A percentile compares a stretch with the other conserved stretches of the same genome.
phyloP scores from a whole-genome alignment of 2,797 vertebrate species.

The Bradypus variegatus region DNA sequence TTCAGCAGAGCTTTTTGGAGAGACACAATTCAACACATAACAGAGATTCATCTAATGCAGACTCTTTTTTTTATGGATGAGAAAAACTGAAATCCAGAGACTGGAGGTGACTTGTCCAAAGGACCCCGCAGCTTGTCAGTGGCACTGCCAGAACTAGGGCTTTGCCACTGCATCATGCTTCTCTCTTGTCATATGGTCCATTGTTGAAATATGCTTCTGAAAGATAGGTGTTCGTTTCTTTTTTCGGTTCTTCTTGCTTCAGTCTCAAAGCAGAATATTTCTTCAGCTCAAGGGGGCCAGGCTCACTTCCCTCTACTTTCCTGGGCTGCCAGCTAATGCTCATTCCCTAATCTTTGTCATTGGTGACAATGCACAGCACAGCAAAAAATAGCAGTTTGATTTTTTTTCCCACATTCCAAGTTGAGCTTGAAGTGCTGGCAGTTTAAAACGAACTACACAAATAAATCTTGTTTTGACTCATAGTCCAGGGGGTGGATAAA shows the following conservation, averaged over 20 bases:
- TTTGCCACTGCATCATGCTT: neutral
- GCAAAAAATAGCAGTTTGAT: slow-evolving; percentile 63
- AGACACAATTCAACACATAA: too few relatives aligned
- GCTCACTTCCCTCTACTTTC: neutral
- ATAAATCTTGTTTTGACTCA: slow-evolving; percentile 71
- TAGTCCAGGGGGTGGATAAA: slow-evolving; percentile 62
- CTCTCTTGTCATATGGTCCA: neutral
- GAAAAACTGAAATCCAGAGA: neutral
- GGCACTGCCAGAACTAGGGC: neutral
- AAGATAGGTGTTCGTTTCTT: neutral
- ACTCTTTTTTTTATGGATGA: neutral
- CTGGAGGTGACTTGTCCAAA: slow-evolving; percentile 4
- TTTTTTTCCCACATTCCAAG: slow-evolving; percentile 43
- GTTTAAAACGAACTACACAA: slow-evolving; percentile 62
- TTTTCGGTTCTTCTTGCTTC: neutral
- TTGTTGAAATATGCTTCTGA: neutral
- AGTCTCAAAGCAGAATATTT: neutral
- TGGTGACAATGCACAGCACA: slow-evolving; percentile 33
- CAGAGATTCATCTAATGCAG: neutral
- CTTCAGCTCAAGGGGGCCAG: neutral
- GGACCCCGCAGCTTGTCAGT: neutral
- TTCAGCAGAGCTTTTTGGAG: too few relatives aligned
- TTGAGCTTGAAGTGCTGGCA: slow-evolving; percentile 62
- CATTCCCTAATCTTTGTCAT: slow-evolving; percentile 38
- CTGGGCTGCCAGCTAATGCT: neutral